Evolutionary conservation across 1,140 invertebrate species (phyloP).

Genomic region (Chrysomallon squamiferum): DNA sequence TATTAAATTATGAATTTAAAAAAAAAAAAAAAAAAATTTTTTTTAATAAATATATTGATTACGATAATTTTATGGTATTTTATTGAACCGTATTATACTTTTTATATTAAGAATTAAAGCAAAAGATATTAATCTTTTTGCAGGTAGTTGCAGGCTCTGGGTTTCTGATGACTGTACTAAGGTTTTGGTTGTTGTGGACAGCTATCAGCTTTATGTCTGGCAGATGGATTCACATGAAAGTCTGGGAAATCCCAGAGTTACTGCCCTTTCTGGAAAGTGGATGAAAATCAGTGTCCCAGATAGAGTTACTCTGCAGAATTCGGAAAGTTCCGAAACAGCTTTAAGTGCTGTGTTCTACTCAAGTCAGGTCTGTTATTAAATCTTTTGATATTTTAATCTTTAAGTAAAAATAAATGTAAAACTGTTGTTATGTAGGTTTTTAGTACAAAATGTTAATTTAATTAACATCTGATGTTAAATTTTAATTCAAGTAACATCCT

Average conservation of each 20-base stretch:
- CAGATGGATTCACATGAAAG: slow-evolving; percentile 34
- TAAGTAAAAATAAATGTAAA: no score
- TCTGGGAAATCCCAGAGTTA: slow-evolving; percentile 32
- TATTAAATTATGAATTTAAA: neutral
- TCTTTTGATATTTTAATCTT: no score
- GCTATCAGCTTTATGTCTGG: slow-evolving; percentile 50
- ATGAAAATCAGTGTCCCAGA: slow-evolving; percentile 35
- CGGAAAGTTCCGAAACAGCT: slow-evolving; percentile 36
- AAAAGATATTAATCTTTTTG: no score
- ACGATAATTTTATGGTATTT: no score
- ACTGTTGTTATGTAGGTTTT: no score
- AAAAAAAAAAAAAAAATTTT: neutral
- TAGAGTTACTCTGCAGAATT: slow-evolving; percentile 35
- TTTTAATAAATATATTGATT: no score
- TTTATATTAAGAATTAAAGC: no score
- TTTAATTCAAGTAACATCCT: no score
- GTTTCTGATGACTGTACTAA: slow-evolving; percentile 49
- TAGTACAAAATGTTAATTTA: no score
- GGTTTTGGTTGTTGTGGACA: slow-evolving; percentile 44
- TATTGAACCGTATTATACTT: no score
- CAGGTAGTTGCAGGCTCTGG: slow-evolving; percentile 37
- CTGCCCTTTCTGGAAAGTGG: slow-evolving; percentile 50
- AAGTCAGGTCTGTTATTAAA: slow-evolving; percentile 30
- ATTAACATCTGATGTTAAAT: no score
- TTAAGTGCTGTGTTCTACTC: slow-evolving; percentile 40